phyloP scores from a whole-genome alignment of 2,888 invertebrate genomes.

The Agrenia bidenticulata region DNA sequence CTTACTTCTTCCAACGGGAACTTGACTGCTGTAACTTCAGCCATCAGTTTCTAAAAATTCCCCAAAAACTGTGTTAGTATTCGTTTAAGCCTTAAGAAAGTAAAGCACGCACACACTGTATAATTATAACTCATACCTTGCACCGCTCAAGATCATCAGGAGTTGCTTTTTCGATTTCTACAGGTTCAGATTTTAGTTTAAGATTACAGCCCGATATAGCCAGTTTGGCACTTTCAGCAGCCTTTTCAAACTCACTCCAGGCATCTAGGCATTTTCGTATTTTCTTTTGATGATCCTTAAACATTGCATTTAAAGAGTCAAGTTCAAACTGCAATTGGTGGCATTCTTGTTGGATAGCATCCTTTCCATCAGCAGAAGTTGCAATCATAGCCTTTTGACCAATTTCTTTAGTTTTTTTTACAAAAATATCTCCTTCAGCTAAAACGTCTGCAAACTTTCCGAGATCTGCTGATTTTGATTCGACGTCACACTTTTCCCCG shows the following conservation, averaged over 20 bases:
- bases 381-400: conserved; percentile 74
- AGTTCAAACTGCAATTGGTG: conserved; percentile 77
- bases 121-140: conserved; percentile 56
- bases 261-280: conserved; percentile 73
- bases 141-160: conserved; percentile 76
- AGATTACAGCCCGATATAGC: conserved; percentile 62
- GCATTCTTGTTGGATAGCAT: conserved; percentile 76
- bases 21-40: conserved; percentile 75
- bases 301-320: conserved; percentile 75
- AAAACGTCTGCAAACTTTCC: conserved; percentile 20
- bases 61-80: too few species aligned
- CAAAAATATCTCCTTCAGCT: conserved; percentile 62
- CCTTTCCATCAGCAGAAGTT: conserved; percentile 80
- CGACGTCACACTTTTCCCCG: conserved; percentile 70
- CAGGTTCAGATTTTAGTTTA: conserved; percentile 63
- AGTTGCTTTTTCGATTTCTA: conserved; percentile 69
- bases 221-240: conserved; percentile 70
- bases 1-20: conserved; percentile 78
- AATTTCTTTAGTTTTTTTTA: conserved; percentile 71
- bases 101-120: too few species aligned
- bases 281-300: conserved; percentile 73
- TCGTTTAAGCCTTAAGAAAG: background rate
- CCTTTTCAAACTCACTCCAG: conserved; percentile 78
- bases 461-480: conserved; percentile 29
- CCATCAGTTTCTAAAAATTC: conserved; percentile 61